A percentile compares a stretch with the other conserved stretches of the same genome.
phyloP scores from a whole-genome alignment of 2,888 invertebrate species.

The Lysandra coridon region DNA sequence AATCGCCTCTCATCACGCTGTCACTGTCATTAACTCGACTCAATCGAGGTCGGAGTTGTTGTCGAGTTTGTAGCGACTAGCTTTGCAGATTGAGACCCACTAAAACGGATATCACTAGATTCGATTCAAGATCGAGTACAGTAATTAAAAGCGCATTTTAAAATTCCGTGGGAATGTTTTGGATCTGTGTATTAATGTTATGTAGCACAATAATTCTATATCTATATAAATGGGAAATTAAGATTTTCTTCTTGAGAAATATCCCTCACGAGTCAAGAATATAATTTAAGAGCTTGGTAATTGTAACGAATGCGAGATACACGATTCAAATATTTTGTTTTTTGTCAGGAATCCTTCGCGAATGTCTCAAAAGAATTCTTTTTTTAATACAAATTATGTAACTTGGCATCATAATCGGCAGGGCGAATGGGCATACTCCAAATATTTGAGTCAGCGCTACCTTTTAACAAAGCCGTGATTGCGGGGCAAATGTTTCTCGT shows the following conservation, averaged over 20 bases:
- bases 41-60: background rate
- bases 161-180: slow-evolving; percentile 18
- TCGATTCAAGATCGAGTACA: slow-evolving; percentile 5
- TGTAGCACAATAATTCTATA: background rate
- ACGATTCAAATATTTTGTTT: background rate
- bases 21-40: slow-evolving; percentile 15
- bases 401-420: slow-evolving; percentile 18
- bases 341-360: background rate
- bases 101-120: background rate
- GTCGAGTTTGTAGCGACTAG: background rate
- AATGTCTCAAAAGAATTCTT: background rate
- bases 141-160: background rate
- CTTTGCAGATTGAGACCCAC: background rate
- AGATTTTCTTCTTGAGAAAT: background rate
- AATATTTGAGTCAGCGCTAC: slow-evolving; percentile 45
- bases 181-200: background rate
- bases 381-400: slow-evolving; percentile 10
- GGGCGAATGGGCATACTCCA: slow-evolving; percentile 36
- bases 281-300: background rate
- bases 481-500: slow-evolving; percentile 54
- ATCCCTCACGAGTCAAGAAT: background rate
- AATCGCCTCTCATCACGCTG: slow-evolving; percentile 37
- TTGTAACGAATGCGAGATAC: background rate
- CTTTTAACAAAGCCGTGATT: slow-evolving; percentile 52
- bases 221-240: background rate